phyloP scores from a whole-genome alignment of 2,797 vertebrate genomes.

The Orientallactaga sibirica region DNA sequence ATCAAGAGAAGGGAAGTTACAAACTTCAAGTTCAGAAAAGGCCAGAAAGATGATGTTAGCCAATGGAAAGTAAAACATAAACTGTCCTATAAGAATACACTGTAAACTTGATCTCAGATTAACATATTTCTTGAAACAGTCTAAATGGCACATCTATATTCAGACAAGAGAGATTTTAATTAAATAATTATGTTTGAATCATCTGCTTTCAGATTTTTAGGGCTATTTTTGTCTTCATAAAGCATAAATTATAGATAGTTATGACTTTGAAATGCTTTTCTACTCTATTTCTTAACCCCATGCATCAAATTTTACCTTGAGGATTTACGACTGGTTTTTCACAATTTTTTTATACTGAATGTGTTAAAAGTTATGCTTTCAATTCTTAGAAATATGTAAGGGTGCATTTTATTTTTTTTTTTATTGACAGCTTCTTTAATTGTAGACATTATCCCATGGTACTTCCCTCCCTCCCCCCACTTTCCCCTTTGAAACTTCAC shows the following conservation, averaged over 20 bases:
- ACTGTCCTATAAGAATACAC: background rate
- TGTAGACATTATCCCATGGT: too few relatives aligned
- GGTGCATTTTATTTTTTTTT: background rate
- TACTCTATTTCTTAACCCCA: background rate
- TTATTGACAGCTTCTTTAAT: too few relatives aligned
- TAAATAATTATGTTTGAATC: constrained; percentile 31
- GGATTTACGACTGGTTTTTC: constrained; percentile 38
- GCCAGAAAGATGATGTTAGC: background rate
- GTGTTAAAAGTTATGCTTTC: constrained; percentile 54
- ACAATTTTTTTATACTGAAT: constrained; percentile 62
- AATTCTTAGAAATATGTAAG: constrained; percentile 22
- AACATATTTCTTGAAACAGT: constrained; percentile 52
- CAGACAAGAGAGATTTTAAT: constrained; percentile 24
- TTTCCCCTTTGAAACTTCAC: too few relatives aligned
- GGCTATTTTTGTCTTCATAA: constrained; percentile 43
- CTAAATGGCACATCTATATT: constrained; percentile 9
- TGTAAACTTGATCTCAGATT: constrained; percentile 19
- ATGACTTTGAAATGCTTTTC: background rate
- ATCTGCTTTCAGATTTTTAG: constrained; percentile 9
- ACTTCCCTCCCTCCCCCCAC: too few relatives aligned
- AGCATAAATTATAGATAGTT: constrained; percentile 8
- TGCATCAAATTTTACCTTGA: constrained; percentile 35
- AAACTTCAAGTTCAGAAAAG: constrained; percentile 54
- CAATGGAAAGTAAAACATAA: background rate
- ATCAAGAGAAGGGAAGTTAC: constrained; percentile 1